These are phyloP conservation scores for Planococcus citri DNA, from an alignment of 1,140 invertebrate species.

Conservation along the genomic window DNA sequence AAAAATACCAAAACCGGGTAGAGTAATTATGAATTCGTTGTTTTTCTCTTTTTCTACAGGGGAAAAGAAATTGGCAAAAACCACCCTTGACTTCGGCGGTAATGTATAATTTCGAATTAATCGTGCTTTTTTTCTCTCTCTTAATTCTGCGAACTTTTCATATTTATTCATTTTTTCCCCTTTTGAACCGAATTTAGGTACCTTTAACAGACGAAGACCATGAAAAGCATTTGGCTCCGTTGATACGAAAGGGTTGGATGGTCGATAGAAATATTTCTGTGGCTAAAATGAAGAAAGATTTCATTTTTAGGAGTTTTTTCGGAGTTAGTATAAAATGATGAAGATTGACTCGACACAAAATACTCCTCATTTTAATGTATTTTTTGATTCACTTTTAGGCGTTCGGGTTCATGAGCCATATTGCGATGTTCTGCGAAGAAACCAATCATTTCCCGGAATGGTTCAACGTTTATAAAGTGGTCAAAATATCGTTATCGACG, in stretches of 20 bases:
- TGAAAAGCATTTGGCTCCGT: neutral
- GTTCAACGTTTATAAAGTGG: neutral
- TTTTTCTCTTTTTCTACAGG: too few relatives aligned
- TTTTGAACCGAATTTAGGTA: neutral
- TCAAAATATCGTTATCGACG: neutral
- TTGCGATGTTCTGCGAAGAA: neutral
- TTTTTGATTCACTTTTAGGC: neutral
- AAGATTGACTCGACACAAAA: neutral
- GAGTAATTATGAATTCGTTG: too few relatives aligned
- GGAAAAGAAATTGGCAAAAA: too few relatives aligned
- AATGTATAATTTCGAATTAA: too few relatives aligned
- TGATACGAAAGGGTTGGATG: neutral
- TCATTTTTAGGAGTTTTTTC: neutral
- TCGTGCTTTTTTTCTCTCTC: too few relatives aligned
- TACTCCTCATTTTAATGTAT: neutral
- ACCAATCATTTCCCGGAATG: neutral
- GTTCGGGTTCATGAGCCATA: neutral
- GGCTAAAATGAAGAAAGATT: neutral
- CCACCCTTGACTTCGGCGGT: too few relatives aligned
- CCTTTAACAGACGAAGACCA: neutral
- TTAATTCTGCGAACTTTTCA: too few relatives aligned
- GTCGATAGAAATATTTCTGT: neutral
- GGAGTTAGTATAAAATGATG: neutral
- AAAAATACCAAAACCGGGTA: too few relatives aligned
- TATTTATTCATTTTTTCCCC: too few relatives aligned